These are phyloP conservation scores for Chionomys nivalis DNA, from an alignment of 2,113 vertebrate genomes.

Conservation along the genomic window DNA sequence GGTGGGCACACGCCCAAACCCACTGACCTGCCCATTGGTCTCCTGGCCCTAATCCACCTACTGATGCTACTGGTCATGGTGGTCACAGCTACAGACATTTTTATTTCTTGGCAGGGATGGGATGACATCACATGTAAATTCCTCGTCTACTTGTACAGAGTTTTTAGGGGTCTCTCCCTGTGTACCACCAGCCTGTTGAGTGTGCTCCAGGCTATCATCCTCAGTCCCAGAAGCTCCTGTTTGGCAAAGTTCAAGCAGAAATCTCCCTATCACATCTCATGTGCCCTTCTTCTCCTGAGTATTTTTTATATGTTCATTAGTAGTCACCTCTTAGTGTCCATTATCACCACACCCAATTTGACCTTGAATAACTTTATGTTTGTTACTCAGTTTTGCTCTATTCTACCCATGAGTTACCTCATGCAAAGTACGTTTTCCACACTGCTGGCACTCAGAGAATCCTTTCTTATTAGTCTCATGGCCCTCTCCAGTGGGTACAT, in stretches of 20 bases:
- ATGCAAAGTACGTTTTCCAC: not conserved
- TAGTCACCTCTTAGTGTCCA: not conserved
- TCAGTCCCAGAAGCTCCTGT: not conserved
- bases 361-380: not conserved
- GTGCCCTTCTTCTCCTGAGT: not conserved
- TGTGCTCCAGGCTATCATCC: not conserved
- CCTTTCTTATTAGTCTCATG: not conserved
- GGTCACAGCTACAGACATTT: not conserved
- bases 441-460: not conserved
- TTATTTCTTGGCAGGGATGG: not conserved
- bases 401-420: not conserved
- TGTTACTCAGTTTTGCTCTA: not conserved
- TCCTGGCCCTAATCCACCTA: not conserved
- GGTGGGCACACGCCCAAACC: not conserved
- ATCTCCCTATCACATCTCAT: not conserved
- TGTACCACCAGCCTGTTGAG: not conserved
- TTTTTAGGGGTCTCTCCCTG: not conserved
- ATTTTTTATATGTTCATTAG: not conserved
- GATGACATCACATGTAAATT: not conserved
- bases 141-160: not conserved
- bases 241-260: not conserved
- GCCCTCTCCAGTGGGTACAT: not conserved
- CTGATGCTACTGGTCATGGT: not conserved
- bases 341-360: not conserved
- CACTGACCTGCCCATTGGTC: not conserved